Evolutionary conservation across 2,888 invertebrate genomes (phyloP).

Genomic region (Caenorhabditis sinica): DNA sequence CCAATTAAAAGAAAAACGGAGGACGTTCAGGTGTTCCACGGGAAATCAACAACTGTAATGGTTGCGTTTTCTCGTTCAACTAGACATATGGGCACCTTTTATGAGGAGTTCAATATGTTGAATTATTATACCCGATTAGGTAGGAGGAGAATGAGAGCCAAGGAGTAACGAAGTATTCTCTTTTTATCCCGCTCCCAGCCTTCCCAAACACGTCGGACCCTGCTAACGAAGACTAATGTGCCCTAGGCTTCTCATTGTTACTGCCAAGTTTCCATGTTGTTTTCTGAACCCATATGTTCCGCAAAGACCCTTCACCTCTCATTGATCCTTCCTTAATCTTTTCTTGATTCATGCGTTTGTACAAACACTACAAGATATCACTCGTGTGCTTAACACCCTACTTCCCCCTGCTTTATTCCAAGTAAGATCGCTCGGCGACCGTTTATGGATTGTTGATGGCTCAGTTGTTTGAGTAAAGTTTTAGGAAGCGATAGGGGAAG

Average conservation of each 20-base stretch:
- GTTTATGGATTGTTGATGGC: slow-evolving; percentile 55
- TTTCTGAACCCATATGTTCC: slow-evolving; percentile 42
- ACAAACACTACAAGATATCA: slow-evolving; percentile 58
- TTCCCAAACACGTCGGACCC: slow-evolving; percentile 1
- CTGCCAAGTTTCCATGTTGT: slow-evolving; percentile 7
- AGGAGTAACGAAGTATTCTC: neutral
- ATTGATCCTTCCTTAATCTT: slow-evolving; percentile 54
- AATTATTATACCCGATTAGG: slow-evolving; percentile 51
- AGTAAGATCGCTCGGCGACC: slow-evolving; percentile 56
- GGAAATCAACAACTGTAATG: slow-evolving; percentile 57
- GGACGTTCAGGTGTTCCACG: slow-evolving; percentile 43
- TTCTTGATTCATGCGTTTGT: slow-evolving; percentile 43
- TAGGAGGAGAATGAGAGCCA: neutral
- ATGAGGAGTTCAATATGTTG: slow-evolving; percentile 56
- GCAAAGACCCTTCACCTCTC: slow-evolving; percentile 39
- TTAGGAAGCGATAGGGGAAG: slow-evolving; percentile 41
- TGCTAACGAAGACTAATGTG: slow-evolving; percentile 57
- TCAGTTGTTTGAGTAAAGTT: slow-evolving; percentile 66
- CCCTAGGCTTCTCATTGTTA: neutral
- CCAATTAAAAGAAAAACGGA: slow-evolving; percentile 52
- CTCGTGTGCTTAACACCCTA: slow-evolving; percentile 63
- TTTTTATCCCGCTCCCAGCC: neutral
- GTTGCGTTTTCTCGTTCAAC: slow-evolving; percentile 46
- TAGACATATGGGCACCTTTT: slow-evolving; percentile 66
- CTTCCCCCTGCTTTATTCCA: slow-evolving; percentile 37